These are phyloP conservation scores for Sciurus carolinensis DNA, from an alignment of 2,797 vertebrate genomes.

Conservation along the genomic window DNA sequence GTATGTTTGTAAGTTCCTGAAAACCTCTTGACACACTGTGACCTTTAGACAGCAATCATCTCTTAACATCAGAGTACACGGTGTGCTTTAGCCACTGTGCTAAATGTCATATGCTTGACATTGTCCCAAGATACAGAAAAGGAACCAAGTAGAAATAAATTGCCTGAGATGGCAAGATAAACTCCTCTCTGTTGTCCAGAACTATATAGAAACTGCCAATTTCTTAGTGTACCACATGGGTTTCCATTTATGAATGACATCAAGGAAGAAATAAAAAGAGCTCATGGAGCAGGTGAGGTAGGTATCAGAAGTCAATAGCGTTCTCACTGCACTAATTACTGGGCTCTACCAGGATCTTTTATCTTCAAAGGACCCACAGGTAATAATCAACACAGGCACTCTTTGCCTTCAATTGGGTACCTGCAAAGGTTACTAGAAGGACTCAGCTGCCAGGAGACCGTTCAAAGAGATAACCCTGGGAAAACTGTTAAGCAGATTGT, in stretches of 20 bases:
- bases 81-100: not conserved
- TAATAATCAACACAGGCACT: constrained; percentile 60
- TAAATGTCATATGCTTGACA: not conserved
- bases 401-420: constrained; percentile 28
- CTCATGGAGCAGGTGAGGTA: not conserved
- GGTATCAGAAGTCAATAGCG: not conserved
- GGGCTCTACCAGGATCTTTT: constrained; percentile 48
- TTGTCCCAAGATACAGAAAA: not conserved
- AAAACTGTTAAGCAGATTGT: constrained; percentile 19
- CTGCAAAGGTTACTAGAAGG: not conserved
- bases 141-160: not conserved
- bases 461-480: constrained; percentile 35
- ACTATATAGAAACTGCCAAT: not conserved
- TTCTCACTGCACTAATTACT: not conserved
- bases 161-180: not conserved
- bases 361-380: constrained; percentile 75
- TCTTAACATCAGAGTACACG: not conserved
- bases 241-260: constrained; percentile 12
- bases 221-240: not conserved
- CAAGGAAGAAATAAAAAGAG: not conserved
- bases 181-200: not conserved
- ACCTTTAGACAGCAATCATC: not conserved
- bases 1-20: not conserved
- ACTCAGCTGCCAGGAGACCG: not conserved
- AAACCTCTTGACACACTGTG: not conserved